Evolutionary conservation across 2,888 invertebrate species (phyloP), one percentile per base, ranked within the genome.

Genomic region (Rutpela maculata): DNA sequence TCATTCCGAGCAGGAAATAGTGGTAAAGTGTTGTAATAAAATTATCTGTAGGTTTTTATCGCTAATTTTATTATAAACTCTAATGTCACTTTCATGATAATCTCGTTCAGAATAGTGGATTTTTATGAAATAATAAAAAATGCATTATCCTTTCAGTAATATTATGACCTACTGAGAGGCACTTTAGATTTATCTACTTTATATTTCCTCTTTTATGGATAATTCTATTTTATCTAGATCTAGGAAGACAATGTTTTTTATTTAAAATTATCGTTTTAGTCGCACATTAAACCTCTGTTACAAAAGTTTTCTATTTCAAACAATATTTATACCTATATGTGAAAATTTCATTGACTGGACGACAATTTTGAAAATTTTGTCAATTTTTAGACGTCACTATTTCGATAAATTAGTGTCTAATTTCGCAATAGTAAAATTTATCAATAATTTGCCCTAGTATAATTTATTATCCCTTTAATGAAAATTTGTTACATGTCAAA

Each of bases 21-120:
- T 50, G 50, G n/a, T 50, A 50, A 50, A 50, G n/a, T 50, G 50
- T 50, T 50, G 50, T n/a, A 50, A 50, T 50, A 50, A 50, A 50
- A 50, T 50, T 50, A 50, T 50, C 50, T 50, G n/a, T 15, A n/a
- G n/a, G 50, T 50, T 50, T 50, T 50, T 50, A 50, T 50, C 50
- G 50, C 50, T 50, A 50, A 50, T n/a, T 50, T 50, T 50, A 50
- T 50, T 50, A 50, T n/a, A 50, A 50, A 50, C n/a, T n/a, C n/a
- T 50, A n/a, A 50, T n/a, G 50, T 50, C 7, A 50, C 50, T 50
- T 11, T n/a, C 50, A 50, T n/a, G 50, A 50, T 50, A 50, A 50
- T 50, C 50, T n/a, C 50, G 6, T 50, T n/a, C 50, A 50, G n/a
- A 50, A n/a, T 50, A 50, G n/a, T n/a, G 50, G 50, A 50, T n/a